A percentile compares a stretch with the other conserved stretches of the same genome.
phyloP scores from a whole-genome alignment of 2,113 vertebrate species.

The Delphinus delphis region DNA sequence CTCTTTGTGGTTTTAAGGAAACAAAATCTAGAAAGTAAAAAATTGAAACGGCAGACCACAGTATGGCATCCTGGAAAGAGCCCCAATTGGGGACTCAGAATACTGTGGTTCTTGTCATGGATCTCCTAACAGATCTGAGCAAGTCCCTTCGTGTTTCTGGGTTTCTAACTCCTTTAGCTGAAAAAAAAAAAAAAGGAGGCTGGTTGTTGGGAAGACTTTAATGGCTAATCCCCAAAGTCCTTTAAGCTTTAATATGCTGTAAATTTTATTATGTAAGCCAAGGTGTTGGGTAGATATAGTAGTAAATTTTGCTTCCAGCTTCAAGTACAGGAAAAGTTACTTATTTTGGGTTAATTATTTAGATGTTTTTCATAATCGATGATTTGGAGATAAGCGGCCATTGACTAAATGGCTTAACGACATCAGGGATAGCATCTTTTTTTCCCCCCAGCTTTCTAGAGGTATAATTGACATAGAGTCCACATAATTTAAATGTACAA shows the following conservation, averaged over 20 bases:
- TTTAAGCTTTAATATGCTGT: background rate
- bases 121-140: background rate
- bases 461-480: background rate
- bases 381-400: background rate
- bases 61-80: background rate
- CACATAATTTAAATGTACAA: background rate
- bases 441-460: background rate
- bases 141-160: background rate
- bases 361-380: background rate
- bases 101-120: background rate
- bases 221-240: background rate
- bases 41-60: background rate
- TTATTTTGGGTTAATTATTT: background rate
- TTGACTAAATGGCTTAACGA: background rate
- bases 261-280: background rate
- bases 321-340: background rate
- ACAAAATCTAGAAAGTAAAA: background rate
- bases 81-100: no score
- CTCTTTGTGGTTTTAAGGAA: conserved; percentile 34
- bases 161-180: background rate
- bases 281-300: background rate
- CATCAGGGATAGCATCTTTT: background rate
- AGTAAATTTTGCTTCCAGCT: conserved; percentile 5
- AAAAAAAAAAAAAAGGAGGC: fast-evolving
- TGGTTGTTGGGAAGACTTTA: background rate